phyloP scores from a whole-genome alignment of 1,140 invertebrate species.

The Drosophila auraria region DNA sequence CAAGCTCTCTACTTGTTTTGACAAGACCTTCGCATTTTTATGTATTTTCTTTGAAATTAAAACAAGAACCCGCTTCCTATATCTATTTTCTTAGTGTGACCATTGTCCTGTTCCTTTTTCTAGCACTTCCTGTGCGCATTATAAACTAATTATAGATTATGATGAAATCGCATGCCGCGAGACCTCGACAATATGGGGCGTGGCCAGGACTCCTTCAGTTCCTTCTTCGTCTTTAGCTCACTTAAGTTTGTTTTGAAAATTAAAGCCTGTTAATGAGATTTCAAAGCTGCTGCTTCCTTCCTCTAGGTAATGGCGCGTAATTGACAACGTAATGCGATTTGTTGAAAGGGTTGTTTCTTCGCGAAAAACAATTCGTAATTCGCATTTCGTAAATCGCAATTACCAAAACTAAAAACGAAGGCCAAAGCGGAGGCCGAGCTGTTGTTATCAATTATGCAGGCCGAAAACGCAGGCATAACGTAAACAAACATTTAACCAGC shows the following conservation, averaged over 20 bases:
- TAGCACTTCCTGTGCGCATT: constrained; percentile 70
- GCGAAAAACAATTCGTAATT: constrained; percentile 41
- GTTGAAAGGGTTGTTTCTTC: constrained; percentile 74
- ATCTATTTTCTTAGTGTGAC: not conserved
- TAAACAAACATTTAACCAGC: constrained; percentile 74
- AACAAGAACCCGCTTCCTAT: not conserved
- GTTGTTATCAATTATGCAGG: constrained; percentile 75
- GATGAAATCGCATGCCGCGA: constrained; percentile 62
- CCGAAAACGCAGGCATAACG: constrained; percentile 68
- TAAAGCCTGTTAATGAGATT: constrained; percentile 81
- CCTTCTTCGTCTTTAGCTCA: constrained; percentile 11
- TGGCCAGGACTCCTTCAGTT: constrained; percentile 11
- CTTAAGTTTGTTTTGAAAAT: constrained; percentile 66
- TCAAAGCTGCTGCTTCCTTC: constrained; percentile 20
- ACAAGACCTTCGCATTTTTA: not conserved
- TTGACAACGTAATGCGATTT: constrained; percentile 81
- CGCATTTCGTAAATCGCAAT: constrained; percentile 65
- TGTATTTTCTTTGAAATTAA: not conserved
- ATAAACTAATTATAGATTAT: constrained; percentile 83
- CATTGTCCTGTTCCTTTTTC: constrained; percentile 16
- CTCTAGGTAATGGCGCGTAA: constrained; percentile 65
- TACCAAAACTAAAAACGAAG: constrained; percentile 42
- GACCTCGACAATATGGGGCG: constrained; percentile 62
- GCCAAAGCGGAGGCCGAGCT: constrained; percentile 26
- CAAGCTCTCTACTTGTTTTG: not conserved